Base-by-base conservation (phyloP, 2,113 vertebrate genomes). In the Enhydra lutris region DNA sequence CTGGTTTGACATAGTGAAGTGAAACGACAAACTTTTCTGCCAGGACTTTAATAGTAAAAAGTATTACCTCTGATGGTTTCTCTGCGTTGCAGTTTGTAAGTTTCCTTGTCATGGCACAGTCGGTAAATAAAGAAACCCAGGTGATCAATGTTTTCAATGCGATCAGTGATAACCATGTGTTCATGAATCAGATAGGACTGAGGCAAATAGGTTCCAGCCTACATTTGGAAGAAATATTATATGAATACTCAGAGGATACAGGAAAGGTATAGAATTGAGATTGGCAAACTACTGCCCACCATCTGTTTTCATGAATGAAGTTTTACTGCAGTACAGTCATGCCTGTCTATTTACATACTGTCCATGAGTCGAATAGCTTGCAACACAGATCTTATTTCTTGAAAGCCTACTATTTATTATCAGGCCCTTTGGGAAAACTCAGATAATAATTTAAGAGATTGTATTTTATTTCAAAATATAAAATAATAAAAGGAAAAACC, bases 111-210 rank as follows among this genome's bases (percentile, higher is more conserved):
- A 1, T 97, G 99, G 98, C 99, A 99, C 39, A 99, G 99, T 97
- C 99, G 99, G 97, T 99, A 98, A 98, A 99, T 99, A 97, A 99
- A 99, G 98, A 98, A 98, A 83, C 99, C 99, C 96, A 99, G 98
- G 97, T 99, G 99, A 86, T 99, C 99, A 39, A 99, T 98, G 0
- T 99, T 99, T 94, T 99, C 99, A 98, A 99, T 99, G 73, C 99
- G 99, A 98, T 99, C 99, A 0, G 99, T 99, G 98, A 99, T 99
- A 10, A 99, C 98, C 99, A 99, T 99, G 98, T 99, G 99, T 91
- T 99, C 99, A 0, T 99, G 99, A 98, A 99, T 98, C 98, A 99
- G 98, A 97, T 99, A 99, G 0, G 99, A 99, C 98, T 99, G 99
- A 21, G 99, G 99, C 99, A 99, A 98, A 97, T 99, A 99, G 7